These are phyloP conservation scores for Epinephelus coioides DNA, from an alignment of 2,797 vertebrate species.

Conservation along the genomic window DNA sequence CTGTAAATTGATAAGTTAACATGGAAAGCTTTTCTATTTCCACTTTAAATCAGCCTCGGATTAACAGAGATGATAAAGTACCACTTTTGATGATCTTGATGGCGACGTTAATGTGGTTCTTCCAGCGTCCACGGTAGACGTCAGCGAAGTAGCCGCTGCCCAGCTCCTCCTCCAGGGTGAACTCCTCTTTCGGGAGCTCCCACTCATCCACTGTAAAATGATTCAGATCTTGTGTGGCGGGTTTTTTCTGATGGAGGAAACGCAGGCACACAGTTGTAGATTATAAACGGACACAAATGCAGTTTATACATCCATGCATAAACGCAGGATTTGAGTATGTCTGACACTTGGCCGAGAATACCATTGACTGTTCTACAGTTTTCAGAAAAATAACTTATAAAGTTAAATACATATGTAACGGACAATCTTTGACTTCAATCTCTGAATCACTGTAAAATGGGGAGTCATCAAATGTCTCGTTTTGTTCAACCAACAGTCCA, in stretches of 20 bases:
- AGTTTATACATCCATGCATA: neutral
- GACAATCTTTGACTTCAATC: no score
- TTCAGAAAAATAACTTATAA: no score
- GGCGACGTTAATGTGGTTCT: constrained; percentile 85
- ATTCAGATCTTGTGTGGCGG: constrained; percentile 71
- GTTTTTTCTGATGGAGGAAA: constrained; percentile 77
- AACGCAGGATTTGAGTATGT: no score
- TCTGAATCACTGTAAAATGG: no score
- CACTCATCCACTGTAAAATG: constrained; percentile 84
- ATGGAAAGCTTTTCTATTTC: no score
- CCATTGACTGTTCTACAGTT: no score
- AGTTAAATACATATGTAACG: no score
- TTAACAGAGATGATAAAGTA: constrained; percentile 12
- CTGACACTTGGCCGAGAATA: no score
- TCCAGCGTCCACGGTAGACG: constrained; percentile 88
- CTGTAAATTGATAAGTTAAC: no score
- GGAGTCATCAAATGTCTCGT: no score
- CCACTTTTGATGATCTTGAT: constrained; percentile 86
- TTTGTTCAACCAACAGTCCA: no score
- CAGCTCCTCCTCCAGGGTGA: constrained; percentile 82
- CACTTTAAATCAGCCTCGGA: neutral
- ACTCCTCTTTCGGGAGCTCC: constrained; percentile 89
- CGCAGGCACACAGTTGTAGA: neutral
- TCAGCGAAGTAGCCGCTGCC: constrained; percentile 88
- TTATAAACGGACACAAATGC: neutral